phyloP scores from a whole-genome alignment of 2,888 invertebrate genomes.

The Trachelus stipa region DNA sequence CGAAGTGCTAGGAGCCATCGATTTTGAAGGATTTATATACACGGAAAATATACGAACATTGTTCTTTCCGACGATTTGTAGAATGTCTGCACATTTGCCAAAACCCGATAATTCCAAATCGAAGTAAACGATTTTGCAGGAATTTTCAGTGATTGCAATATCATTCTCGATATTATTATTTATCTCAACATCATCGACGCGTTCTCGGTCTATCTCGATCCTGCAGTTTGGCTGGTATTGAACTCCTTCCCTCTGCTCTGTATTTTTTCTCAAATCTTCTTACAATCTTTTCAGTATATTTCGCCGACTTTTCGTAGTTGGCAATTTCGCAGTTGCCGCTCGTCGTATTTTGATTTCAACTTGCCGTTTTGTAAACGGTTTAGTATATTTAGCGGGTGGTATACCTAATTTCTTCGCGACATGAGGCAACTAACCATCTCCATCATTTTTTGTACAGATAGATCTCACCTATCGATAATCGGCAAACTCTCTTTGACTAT shows the following conservation, averaged over 20 bases:
- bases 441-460: too few relatives aligned
- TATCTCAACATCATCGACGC: not conserved
- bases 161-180: slow-evolving; percentile 5
- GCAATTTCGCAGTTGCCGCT: too few relatives aligned
- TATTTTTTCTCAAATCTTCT: slow-evolving; percentile 22
- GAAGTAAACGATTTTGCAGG: slow-evolving; percentile 16
- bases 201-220: not conserved
- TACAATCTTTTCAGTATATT: slow-evolving; percentile 8
- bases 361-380: too few relatives aligned
- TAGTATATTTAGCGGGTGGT: too few relatives aligned
- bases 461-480: too few relatives aligned
- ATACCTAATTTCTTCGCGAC: too few relatives aligned
- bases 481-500: too few relatives aligned
- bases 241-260: slow-evolving; percentile 21
- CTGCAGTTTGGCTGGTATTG: slow-evolving; percentile 27
- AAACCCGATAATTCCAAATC: slow-evolving; percentile 26
- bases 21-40: slow-evolving; percentile 21
- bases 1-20: slow-evolving; percentile 14
- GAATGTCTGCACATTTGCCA: slow-evolving; percentile 14
- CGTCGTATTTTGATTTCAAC: too few relatives aligned
- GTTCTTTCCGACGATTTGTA: slow-evolving; percentile 23
- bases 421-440: too few relatives aligned
- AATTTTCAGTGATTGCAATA: not conserved
- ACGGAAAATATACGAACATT: slow-evolving; percentile 16
- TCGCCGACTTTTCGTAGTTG: not conserved